A percentile compares a stretch with the other conserved stretches of the same genome.
These are phyloP conservation scores for Aleiodes alternator DNA, from an alignment of 2,888 invertebrate genomes.

Conservation along the genomic window DNA sequence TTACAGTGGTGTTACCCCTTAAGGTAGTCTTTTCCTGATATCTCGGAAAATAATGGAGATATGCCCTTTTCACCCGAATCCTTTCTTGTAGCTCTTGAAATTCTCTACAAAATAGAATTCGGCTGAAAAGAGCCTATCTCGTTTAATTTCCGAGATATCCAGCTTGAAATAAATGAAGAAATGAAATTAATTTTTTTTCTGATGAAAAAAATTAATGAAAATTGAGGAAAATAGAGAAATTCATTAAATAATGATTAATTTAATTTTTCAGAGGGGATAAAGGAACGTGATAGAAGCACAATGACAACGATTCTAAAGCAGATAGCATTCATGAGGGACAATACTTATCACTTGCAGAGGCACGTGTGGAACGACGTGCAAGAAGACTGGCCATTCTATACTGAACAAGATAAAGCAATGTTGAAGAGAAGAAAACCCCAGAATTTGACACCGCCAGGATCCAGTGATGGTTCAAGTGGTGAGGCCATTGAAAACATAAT, in stretches of 20 bases:
- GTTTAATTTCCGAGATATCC: no score
- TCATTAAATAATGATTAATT: constrained; percentile 10
- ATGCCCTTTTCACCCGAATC: no score
- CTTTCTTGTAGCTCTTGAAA: no score
- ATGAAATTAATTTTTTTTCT: no score
- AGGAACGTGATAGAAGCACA: constrained; percentile 87
- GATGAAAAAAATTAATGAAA: no score
- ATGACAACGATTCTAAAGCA: constrained; percentile 88
- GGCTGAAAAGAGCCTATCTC: no score
- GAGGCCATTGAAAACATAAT: constrained; percentile 38
- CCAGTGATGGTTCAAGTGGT: constrained; percentile 86
- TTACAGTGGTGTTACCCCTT: no score
- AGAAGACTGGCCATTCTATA: constrained; percentile 95
- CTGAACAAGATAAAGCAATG: constrained; percentile 91
- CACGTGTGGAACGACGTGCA: constrained; percentile 95
- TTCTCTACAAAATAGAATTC: no score
- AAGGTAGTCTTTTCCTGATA: no score
- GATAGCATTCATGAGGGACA: constrained; percentile 89
- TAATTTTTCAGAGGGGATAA: constrained; percentile 86
- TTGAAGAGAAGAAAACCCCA: constrained; percentile 94
- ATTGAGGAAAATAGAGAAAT: no score
- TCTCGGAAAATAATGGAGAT: no score
- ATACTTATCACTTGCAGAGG: constrained; percentile 91
- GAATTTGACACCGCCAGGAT: constrained; percentile 92
- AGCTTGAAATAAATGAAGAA: no score